phyloP scores from a whole-genome alignment of 1,140 invertebrate genomes.

The Zaprionus davidi region DNA sequence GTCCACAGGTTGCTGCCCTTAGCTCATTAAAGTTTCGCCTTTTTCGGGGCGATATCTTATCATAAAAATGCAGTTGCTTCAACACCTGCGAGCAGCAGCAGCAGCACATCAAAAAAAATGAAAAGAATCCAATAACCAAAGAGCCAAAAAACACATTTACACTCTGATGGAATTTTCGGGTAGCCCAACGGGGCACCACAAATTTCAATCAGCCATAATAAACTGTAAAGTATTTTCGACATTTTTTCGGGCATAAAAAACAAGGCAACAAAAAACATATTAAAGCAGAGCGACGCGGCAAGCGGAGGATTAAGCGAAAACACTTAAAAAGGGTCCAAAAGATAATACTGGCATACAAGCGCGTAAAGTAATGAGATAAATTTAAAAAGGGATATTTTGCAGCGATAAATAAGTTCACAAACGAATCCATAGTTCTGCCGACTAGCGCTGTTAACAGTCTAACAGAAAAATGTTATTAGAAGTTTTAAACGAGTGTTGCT shows the following conservation, averaged over 20 bases:
- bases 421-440: background rate
- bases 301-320: constrained; percentile 1
- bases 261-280: background rate
- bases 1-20: constrained; percentile 37
- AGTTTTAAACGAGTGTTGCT: background rate
- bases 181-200: constrained; percentile 52
- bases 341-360: background rate
- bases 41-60: constrained; percentile 73
- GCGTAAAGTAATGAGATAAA: constrained; percentile 1
- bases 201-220: constrained; percentile 77
- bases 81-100: constrained; percentile 63
- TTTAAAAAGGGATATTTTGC: background rate
- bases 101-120: constrained; percentile 57
- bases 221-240: constrained; percentile 65
- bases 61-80: constrained; percentile 78
- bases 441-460: background rate
- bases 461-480: constrained; percentile 6
- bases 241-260: constrained; percentile 27
- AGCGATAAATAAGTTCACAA: background rate
- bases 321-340: background rate
- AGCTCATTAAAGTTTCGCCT: constrained; percentile 69
- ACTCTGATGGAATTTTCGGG: constrained; percentile 57
- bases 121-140: background rate
- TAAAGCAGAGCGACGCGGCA: background rate
- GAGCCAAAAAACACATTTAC: constrained; percentile 1